These are phyloP conservation scores for Conus betulinus DNA, from an alignment of 1,140 invertebrate species.

Conservation along the genomic window DNA sequence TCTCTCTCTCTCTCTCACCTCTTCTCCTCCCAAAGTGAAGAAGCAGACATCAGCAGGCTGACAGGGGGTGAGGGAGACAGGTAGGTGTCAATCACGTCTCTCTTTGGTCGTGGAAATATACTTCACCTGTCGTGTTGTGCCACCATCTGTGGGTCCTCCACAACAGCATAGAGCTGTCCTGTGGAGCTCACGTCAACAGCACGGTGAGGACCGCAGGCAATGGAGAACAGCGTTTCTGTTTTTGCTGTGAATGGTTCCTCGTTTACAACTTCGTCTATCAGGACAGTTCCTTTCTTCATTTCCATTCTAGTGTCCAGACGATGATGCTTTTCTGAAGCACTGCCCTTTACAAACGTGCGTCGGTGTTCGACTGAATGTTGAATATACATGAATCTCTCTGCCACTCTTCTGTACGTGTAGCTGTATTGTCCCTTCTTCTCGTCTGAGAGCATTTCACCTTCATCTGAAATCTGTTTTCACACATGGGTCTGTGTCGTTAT, in stretches of 20 bases:
- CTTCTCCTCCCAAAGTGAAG: background rate
- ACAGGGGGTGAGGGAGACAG: background rate
- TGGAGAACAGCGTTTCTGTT: background rate
- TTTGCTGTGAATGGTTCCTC: background rate
- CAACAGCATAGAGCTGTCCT: background rate
- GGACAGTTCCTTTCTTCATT: background rate
- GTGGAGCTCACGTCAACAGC: background rate
- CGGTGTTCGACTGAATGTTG: background rate
- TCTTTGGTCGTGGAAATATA: background rate
- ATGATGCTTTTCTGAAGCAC: background rate
- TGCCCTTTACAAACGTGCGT: background rate
- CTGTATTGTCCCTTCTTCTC: background rate
- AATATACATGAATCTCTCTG: background rate
- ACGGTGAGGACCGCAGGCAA: background rate
- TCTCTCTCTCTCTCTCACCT: no score
- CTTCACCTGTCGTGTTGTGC: background rate
- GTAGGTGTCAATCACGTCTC: background rate
- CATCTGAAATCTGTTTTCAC: no score
- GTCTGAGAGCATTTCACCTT: no score
- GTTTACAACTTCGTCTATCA: background rate
- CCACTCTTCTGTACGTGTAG: background rate
- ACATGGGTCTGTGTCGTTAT: no score
- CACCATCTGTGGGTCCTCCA: background rate
- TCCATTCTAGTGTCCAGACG: background rate
- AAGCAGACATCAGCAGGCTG: constrained; percentile 16